Conservation (phyloP, 2,888 invertebrate genomes). For the Drosophila eohydei region DNA sequence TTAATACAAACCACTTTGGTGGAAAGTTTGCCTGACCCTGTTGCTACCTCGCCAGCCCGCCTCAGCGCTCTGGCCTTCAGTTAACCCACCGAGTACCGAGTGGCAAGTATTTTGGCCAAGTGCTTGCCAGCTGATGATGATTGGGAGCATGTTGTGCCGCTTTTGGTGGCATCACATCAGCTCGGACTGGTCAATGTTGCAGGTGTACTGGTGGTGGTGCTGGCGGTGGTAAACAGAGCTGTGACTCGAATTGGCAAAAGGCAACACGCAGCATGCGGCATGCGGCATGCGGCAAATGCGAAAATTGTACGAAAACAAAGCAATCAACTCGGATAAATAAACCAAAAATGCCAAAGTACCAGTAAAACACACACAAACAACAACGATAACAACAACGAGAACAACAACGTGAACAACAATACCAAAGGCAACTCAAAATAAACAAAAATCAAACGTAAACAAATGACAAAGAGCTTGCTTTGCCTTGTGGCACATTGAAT, state of each 20-base stretch:
- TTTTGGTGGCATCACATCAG: conserved; percentile 21
- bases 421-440: conserved; percentile 41
- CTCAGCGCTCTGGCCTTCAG: neutral
- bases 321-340: conserved; percentile 79
- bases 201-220: conserved; percentile 16
- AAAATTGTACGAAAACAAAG: conserved; percentile 77
- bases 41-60: conserved; percentile 51
- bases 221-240: conserved; percentile 53
- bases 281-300: conserved; percentile 30
- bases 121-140: conserved; percentile 61
- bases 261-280: conserved; percentile 39
- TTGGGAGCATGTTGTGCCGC: conserved; percentile 71
- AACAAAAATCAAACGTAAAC: conserved; percentile 44
- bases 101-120: conserved; percentile 7
- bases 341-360: conserved; percentile 75
- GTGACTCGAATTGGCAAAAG: conserved; percentile 67
- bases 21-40: conserved; percentile 76
- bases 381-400: neutral
- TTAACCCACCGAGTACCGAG: neutral
- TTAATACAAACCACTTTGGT: conserved; percentile 81
- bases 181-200: conserved; percentile 10
- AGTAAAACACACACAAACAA: conserved; percentile 48
- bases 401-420: conserved; percentile 10
- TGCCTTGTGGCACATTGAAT: neutral
- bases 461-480: neutral